Percentiles rank a stretch among this genome's conserved stretches.
Conservation (phyloP, 1,140 invertebrate species). For the Anastrepha obliqua region DNA sequence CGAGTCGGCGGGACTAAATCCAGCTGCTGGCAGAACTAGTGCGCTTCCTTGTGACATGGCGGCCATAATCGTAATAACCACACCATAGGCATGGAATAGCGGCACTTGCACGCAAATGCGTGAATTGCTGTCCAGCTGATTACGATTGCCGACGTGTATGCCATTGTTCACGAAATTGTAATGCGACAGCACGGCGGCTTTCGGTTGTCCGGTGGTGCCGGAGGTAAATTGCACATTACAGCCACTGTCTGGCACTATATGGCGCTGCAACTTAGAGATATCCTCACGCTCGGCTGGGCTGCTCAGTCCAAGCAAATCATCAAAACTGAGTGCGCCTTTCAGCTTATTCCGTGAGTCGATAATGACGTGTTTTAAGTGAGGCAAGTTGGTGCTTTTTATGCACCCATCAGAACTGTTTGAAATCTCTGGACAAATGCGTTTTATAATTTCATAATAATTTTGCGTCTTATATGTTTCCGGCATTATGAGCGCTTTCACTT, state of each 20-base stretch:
- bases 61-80: constrained; percentile 81
- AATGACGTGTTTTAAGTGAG: constrained; percentile 77
- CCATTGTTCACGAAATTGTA: constrained; percentile 91
- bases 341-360: constrained; percentile 76
- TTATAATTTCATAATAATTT: constrained; percentile 84
- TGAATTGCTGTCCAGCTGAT: constrained; percentile 61
- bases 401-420: constrained; percentile 60
- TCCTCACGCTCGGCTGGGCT: constrained; percentile 61
- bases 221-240: constrained; percentile 93
- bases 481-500: constrained; percentile 83
- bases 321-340: constrained; percentile 78
- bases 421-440: constrained; percentile 76
- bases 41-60: constrained; percentile 80
- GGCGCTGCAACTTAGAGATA: constrained; percentile 59
- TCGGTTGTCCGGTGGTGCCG: constrained; percentile 84
- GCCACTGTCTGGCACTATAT: constrained; percentile 79
- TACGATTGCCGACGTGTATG: constrained; percentile 79
- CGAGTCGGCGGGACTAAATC: constrained; percentile 82
- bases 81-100: constrained; percentile 94
- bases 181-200: constrained; percentile 90
- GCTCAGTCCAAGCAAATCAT: constrained; percentile 76
- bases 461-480: constrained; percentile 81
- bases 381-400: constrained; percentile 72
- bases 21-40: constrained; percentile 81
- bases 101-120: constrained; percentile 88